phyloP scores from a whole-genome alignment of 2,797 vertebrate species.

The Corythornis leucogaster region DNA sequence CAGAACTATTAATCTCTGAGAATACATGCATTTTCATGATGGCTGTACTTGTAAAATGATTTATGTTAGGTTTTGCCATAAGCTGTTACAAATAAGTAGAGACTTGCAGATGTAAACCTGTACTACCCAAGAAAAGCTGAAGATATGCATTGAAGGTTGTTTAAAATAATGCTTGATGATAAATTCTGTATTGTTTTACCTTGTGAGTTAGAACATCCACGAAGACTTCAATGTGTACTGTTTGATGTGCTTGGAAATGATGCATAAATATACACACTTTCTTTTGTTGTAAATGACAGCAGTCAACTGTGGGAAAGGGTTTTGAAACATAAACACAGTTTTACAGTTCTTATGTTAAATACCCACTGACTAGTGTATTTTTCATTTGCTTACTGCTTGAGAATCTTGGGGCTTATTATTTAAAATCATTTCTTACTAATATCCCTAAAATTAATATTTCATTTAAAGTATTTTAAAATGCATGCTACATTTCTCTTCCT shows the following conservation, averaged over 20 bases:
- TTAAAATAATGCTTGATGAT: constrained; percentile 72
- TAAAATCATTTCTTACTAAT: constrained; percentile 71
- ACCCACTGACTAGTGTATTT: constrained; percentile 41
- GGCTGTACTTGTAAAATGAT: constrained; percentile 70
- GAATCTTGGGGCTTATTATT: constrained; percentile 58
- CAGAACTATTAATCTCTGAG: constrained; percentile 62
- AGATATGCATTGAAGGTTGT: constrained; percentile 66
- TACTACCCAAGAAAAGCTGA: constrained; percentile 50
- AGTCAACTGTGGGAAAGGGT: constrained; percentile 28
- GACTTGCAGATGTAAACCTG: constrained; percentile 61
- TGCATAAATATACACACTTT: constrained; percentile 71
- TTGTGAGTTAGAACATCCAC: constrained; percentile 41
- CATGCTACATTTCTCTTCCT: constrained; percentile 75
- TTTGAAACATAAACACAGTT: constrained; percentile 59
- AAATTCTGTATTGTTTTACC: constrained; percentile 69
- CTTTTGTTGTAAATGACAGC: constrained; percentile 70
- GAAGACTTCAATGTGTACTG: constrained; percentile 61
- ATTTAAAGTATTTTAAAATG: constrained; percentile 70
- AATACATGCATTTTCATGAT: constrained; percentile 71
- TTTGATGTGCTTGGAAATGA: constrained; percentile 79
- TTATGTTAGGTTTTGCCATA: constrained; percentile 68
- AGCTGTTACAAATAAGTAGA: constrained; percentile 66
- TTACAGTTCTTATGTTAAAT: constrained; percentile 68
- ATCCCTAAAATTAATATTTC: constrained; percentile 66
- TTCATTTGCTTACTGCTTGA: constrained; percentile 70